These are phyloP conservation scores for Morpho deidamia DNA, from an alignment of 2,888 invertebrate species.

Conservation along the genomic window DNA sequence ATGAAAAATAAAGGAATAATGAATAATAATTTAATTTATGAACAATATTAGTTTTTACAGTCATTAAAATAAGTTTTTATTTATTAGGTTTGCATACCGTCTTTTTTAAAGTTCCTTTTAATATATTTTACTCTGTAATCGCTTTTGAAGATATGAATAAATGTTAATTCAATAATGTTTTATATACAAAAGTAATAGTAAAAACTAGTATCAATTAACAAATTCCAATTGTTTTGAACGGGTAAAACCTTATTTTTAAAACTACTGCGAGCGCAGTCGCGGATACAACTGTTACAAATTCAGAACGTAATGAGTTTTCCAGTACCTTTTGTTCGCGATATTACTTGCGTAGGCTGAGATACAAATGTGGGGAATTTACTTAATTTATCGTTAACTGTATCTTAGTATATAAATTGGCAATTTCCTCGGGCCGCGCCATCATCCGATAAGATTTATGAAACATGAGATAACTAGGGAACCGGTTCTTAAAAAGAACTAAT, in stretches of 20 bases:
- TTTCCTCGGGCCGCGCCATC: constrained; percentile 40
- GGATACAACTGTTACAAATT: neutral
- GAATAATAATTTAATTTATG: too few relatives aligned
- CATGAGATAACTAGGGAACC: constrained; percentile 30
- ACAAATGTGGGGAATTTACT: constrained; percentile 46
- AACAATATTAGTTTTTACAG: too few relatives aligned
- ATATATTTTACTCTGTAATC: too few relatives aligned
- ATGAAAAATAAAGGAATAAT: too few relatives aligned
- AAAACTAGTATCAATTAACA: neutral
- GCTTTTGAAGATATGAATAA: too few relatives aligned
- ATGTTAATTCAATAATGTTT: neutral
- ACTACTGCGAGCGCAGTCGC: neutral
- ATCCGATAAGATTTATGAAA: constrained; percentile 39
- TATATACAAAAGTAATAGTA: neutral
- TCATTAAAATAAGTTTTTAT: too few relatives aligned
- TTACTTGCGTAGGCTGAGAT: constrained; percentile 31
- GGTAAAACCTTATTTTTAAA: too few relatives aligned
- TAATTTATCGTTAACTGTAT: constrained; percentile 54
- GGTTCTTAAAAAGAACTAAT: constrained; percentile 28
- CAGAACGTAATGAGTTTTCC: neutral
- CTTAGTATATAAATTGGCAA: constrained; percentile 58
- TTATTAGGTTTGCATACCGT: too few relatives aligned
- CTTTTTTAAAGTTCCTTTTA: too few relatives aligned
- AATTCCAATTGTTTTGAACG: neutral
- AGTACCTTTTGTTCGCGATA: constrained; percentile 14